Evolutionary conservation across 2,113 vertebrate genomes (phyloP).

Genomic region (Amia ocellicauda): DNA sequence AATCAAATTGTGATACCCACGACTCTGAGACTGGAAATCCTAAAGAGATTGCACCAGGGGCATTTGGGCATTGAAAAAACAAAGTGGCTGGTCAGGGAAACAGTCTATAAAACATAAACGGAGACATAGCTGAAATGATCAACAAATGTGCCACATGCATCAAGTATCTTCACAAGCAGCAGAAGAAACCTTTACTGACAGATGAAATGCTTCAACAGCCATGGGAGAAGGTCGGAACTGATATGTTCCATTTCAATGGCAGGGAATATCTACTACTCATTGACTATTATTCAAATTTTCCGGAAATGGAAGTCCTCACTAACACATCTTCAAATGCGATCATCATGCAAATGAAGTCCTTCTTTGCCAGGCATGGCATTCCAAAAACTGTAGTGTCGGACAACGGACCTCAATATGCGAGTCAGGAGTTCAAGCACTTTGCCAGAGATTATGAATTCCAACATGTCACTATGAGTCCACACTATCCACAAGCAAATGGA

Average conservation of each 20-base stretch:
- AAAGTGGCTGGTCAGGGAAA: not conserved
- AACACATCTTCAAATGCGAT: not conserved
- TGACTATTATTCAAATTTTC: slow-evolving; percentile 2
- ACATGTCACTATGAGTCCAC: not conserved
- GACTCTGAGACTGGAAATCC: not conserved
- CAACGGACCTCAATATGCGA: not conserved
- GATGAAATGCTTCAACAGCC: not conserved
- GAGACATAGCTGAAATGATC: not conserved
- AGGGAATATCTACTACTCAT: not conserved
- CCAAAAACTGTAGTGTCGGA: too few relatives aligned
- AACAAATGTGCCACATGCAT: not conserved
- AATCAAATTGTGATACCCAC: not conserved
- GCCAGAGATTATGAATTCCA: not conserved
- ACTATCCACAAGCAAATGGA: not conserved
- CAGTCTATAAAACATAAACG: not conserved
- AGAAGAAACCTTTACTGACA: not conserved
- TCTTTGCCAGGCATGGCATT: not conserved
- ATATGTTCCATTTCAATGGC: not conserved
- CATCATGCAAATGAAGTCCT: not conserved
- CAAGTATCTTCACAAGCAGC: not conserved
- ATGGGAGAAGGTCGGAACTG: not conserved
- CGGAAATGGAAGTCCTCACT: not conserved
- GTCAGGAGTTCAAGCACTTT: not conserved
- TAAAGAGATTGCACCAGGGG: not conserved
- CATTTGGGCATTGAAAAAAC: slow-evolving; percentile 1